A percentile compares a stretch with the other conserved stretches of the same genome.
Conservation (phyloP, 1,140 invertebrate genomes). For the Drosophila equinoxialis region DNA sequence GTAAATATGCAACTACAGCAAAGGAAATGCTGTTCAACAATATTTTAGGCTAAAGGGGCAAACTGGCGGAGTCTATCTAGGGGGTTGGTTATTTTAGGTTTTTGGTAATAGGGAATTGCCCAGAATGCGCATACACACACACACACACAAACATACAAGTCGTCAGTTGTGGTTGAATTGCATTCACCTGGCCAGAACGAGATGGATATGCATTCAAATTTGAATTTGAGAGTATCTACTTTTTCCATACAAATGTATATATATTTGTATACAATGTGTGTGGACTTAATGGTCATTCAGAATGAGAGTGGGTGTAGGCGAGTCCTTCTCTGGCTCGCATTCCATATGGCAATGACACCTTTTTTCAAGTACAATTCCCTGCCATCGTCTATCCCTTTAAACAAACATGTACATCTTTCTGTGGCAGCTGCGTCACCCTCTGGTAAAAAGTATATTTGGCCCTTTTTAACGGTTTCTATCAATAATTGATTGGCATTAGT, state of each 20-base stretch:
- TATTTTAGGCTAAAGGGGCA: slow-evolving; percentile 13
- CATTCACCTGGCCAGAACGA: slow-evolving; percentile 28
- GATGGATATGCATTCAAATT: slow-evolving; percentile 48
- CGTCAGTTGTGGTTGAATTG: slow-evolving; percentile 21
- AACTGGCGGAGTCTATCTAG: slow-evolving; percentile 23
- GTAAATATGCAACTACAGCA: slow-evolving; percentile 66
- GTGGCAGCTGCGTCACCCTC: slow-evolving; percentile 60
- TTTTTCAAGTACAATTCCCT: slow-evolving; percentile 11
- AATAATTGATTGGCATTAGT: not conserved
- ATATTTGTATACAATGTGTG: too few relatives aligned
- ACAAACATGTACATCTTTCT: not conserved
- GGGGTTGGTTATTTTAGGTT: slow-evolving; percentile 57
- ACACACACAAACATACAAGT: slow-evolving; percentile 7
- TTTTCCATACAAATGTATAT: not conserved
- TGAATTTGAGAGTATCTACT: slow-evolving; percentile 13
- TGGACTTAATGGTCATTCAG: slow-evolving; percentile 5
- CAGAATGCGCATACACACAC: slow-evolving; percentile 39
- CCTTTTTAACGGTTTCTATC: slow-evolving; percentile 23
- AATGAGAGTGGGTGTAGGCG: slow-evolving; percentile 7
- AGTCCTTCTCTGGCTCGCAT: slow-evolving; percentile 5
- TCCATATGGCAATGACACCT: slow-evolving; percentile 39
- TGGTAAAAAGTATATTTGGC: slow-evolving; percentile 43
- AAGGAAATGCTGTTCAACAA: slow-evolving; percentile 33
- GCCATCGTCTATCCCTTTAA: slow-evolving; percentile 29
- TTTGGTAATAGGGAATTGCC: slow-evolving; percentile 67